Base-by-base conservation (phyloP, 2,888 invertebrate genomes). In the Empis livida region DNA sequence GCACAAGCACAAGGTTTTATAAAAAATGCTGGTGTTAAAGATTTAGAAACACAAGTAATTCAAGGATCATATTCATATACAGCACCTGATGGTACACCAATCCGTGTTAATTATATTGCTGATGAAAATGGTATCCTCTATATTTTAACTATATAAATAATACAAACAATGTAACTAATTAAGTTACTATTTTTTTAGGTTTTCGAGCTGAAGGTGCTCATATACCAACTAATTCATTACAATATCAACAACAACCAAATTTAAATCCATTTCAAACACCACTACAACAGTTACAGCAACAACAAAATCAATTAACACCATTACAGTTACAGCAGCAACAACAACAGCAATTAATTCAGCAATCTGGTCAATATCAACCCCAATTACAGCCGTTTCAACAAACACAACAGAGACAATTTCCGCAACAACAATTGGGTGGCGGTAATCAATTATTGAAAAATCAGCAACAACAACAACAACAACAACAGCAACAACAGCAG, bases 51-150 rank as follows among this genome's bases (percentile, higher is more conserved):
- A 14, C 65, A 84, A 78, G 82, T 83, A 2, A 82, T 84, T 3
- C 81, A 84, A 62, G 87, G 87, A 40, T 80, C 81, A 38, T 84
- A 78, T 61, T 77, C 84, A 0, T 87, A 86, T 60, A 77, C 82
- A 6, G 77, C 84, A 2, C 84, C 85, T 0, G 85, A 87, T 56
- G 78, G 78, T 15, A 79, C 78, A 13, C 82, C 82, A 2, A 80
- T 84, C 50, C 76, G 77, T 52, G 74, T 84, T 10, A 78, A 72
- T 35, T 85, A 84, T 57, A 73, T 83, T 15, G 84, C 84, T 16
- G 85, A 86, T 63, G 85, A 85, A 68, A 82, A 82, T 61, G 87
- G 85, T 73, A 37, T 10, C 10, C 5, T 15, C n/a, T n/a, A n/a
- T n/a, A n/a, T n/a, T n/a, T n/a, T n/a, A n/a, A n/a, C n/a, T n/a